These are phyloP conservation scores for Trichechus manatus DNA, from an alignment of 2,113 vertebrate genomes.

Conservation along the genomic window DNA sequence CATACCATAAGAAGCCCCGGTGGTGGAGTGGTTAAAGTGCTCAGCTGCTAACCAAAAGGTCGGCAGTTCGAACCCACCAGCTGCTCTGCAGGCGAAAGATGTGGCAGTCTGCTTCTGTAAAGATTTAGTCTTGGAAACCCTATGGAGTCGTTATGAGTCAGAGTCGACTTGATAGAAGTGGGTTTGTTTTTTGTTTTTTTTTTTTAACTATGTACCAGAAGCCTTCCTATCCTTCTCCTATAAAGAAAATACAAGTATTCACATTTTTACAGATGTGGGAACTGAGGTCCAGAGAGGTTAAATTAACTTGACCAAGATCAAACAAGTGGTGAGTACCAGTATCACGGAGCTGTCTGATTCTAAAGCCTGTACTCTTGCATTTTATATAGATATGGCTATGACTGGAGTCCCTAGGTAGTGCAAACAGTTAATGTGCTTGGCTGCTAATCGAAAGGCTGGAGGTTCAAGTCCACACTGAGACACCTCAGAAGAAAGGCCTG, in stretches of 20 bases:
- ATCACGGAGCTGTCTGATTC: not conserved
- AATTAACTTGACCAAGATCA: constrained; percentile 1
- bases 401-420: not conserved
- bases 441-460: not conserved
- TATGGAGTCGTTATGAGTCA: too few species aligned
- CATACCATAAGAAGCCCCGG: too few species aligned
- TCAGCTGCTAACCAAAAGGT: not conserved
- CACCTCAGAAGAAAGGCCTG: not conserved
- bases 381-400: not conserved
- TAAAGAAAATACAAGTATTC: not conserved
- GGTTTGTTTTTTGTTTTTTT: not conserved
- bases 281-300: not conserved
- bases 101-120: too few species aligned
- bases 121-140: too few species aligned
- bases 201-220: not conserved
- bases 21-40: not conserved
- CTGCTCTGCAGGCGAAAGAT: too few species aligned
- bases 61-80: not conserved
- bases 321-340: not conserved
- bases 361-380: not conserved
- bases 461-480: not conserved
- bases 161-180: too few species aligned
- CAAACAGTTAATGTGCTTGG: not conserved
- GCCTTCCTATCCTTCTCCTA: not conserved
- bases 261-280: not conserved